These are phyloP conservation scores for Thera britannica DNA, from an alignment of 2,888 invertebrate species.

Conservation along the genomic window DNA sequence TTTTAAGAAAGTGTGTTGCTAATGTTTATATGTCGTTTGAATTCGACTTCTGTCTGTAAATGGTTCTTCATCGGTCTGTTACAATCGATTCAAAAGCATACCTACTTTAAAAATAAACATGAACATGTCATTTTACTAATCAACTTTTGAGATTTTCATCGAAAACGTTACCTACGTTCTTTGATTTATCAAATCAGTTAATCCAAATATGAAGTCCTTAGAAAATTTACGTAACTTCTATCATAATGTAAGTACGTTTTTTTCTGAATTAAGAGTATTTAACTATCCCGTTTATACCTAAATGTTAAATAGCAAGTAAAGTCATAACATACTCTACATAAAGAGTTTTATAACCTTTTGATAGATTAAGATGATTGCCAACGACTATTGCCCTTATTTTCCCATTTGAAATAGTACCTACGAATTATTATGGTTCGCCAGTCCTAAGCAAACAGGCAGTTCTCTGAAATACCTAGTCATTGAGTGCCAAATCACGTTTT, in stretches of 20 bases:
- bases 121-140: conserved; percentile 1
- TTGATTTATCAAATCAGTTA: background rate
- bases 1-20: conserved; percentile 76
- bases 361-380: conserved; percentile 43
- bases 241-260: conserved; percentile 26
- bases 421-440: conserved; percentile 50
- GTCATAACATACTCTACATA: conserved; percentile 36
- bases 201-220: background rate
- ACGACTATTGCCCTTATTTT: conserved; percentile 70
- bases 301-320: conserved; percentile 40
- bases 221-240: conserved; percentile 23
- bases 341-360: conserved; percentile 42
- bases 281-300: conserved; percentile 37
- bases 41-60: conserved; percentile 64
- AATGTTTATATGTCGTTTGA: conserved; percentile 70
- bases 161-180: background rate
- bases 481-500: conserved; percentile 75
- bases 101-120: conserved; percentile 34
- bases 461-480: conserved; percentile 49
- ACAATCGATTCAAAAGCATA: conserved; percentile 56
- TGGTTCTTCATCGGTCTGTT: conserved; percentile 36
- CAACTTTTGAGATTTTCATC: background rate
- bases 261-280: conserved; percentile 39
- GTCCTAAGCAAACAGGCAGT: conserved; percentile 34
- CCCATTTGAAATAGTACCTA: conserved; percentile 61